Evolutionary conservation across 1,140 invertebrate species (phyloP), one percentile per base, ranked within the genome.

Genomic region (Scaptomyza hsui): DNA sequence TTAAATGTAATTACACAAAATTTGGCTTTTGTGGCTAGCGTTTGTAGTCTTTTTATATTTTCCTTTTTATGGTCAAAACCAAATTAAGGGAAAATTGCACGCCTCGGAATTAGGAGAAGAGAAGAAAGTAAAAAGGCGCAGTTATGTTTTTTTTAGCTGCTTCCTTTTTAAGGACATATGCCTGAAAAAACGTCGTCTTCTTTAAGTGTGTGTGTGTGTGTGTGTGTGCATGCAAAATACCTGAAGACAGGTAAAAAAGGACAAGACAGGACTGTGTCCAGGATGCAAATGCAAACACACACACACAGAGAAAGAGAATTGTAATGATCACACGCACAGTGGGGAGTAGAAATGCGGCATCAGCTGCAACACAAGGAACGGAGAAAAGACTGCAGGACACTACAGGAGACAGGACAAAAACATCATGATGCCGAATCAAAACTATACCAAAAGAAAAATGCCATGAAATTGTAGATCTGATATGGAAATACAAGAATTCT

Each of bases 251-350:
- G 65, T 71, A 74, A 71, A 70, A 72, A 41, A 32, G 16, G 16
- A 68, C 39, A 18, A 21, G 42, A 19, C 18, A 15, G 2, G 13
- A 6, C 12, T 4, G 15, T 12, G 39, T 18, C 10, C 19, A 39
- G 55, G 48, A 89, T 89, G 83, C 75, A 89, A 82, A 89, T 88
- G 78, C 61, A 75, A 88, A 82, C 68, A 88, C 6, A 9, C 26
- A 6, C 5, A 29, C 32, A 29, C 5, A 9, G 6, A 9, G 7
- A 29, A 2, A 9, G 26, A 9, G 26, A 29, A 29, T 29, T 9
- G 29, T 55, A 67, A 53, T 80, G 83, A 88, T 88, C 82, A 89
- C 83, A 88, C 78, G 82, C 81, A 76, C 82, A 39, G 78, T 72
- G 78, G 73, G 78, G 72, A 48, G 81, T 71, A 62, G n/a, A 47